Evolutionary conservation across 2,797 vertebrate species (phyloP).

Genomic region (Delichon dasypus): DNA sequence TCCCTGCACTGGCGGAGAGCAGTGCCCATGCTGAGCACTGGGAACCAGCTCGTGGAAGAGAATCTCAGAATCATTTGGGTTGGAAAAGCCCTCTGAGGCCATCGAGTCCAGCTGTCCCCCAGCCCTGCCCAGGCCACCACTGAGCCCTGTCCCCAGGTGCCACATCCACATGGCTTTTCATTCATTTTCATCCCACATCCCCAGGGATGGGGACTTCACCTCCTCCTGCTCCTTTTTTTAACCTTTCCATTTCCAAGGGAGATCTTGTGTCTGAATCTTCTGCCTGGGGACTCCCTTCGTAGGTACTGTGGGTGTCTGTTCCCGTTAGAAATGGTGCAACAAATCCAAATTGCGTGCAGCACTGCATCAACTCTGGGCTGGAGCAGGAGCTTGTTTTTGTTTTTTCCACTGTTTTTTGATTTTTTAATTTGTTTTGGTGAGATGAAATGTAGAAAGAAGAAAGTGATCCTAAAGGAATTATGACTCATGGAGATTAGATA

Average conservation of each 20-base stretch:
- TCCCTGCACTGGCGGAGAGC: accelerated
- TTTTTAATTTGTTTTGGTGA: constrained; percentile 23
- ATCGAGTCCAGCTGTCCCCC: accelerated
- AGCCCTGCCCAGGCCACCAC: neutral
- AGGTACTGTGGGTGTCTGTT: neutral
- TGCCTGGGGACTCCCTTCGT: neutral
- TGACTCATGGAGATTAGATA: constrained; percentile 57
- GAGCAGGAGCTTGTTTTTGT: neutral
- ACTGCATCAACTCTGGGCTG: neutral
- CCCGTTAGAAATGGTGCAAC: neutral
- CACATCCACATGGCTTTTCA: accelerated
- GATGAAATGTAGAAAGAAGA: neutral
- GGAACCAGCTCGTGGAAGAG: accelerated
- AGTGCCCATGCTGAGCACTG: accelerated
- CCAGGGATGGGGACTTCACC: neutral
- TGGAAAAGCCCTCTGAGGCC: neutral
- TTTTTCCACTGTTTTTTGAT: neutral
- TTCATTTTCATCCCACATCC: too few species aligned
- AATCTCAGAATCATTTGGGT: neutral
- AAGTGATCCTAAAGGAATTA: constrained; percentile 55
- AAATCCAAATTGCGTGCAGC: neutral
- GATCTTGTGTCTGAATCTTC: neutral
- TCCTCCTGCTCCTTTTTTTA: neutral
- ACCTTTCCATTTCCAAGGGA: neutral
- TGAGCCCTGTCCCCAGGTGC: accelerated